Percentiles rank a stretch among this genome's conserved stretches.
phyloP scores from a whole-genome alignment of 2,797 vertebrate genomes.

The Molossus molossus region DNA sequence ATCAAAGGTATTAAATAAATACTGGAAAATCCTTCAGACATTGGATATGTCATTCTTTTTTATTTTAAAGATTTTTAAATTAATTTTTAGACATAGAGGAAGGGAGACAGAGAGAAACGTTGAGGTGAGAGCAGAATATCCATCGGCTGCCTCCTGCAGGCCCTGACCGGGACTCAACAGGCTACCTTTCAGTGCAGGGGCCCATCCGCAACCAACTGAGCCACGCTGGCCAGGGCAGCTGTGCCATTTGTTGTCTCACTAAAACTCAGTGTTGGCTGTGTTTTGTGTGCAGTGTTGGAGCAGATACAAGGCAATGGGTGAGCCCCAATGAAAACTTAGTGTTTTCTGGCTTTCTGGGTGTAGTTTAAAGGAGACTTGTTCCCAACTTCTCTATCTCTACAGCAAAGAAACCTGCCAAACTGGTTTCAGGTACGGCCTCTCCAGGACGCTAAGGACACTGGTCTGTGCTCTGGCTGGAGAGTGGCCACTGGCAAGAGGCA shows the following conservation, averaged over 20 bases:
- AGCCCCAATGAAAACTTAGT: constrained; percentile 90
- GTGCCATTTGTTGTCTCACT: constrained; percentile 90
- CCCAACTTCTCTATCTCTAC: constrained; percentile 82
- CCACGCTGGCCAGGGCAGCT: background rate
- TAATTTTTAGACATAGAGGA: background rate
- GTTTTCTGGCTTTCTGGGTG: constrained; percentile 80
- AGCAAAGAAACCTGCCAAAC: constrained; percentile 37
- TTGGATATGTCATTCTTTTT: constrained; percentile 89
- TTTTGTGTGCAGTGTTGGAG: constrained; percentile 85
- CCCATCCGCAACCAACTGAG: background rate
- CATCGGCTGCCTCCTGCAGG: background rate
- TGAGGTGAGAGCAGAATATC: background rate
- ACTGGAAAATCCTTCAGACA: constrained; percentile 93
- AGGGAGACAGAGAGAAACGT: background rate
- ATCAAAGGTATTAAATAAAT: constrained; percentile 95
- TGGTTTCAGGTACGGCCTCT: background rate
- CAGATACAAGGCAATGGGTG: constrained; percentile 87
- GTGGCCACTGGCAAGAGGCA: rapidly evolving
- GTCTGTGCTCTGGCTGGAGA: background rate
- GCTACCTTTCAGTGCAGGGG: background rate
- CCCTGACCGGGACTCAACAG: background rate
- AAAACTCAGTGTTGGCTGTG: constrained; percentile 90
- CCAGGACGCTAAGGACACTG: background rate
- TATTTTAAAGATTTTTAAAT: background rate
- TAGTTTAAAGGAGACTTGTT: constrained; percentile 62